Evolutionary conservation across 2,888 invertebrate genomes (phyloP).

Genomic region (Cloeon dipterum): DNA sequence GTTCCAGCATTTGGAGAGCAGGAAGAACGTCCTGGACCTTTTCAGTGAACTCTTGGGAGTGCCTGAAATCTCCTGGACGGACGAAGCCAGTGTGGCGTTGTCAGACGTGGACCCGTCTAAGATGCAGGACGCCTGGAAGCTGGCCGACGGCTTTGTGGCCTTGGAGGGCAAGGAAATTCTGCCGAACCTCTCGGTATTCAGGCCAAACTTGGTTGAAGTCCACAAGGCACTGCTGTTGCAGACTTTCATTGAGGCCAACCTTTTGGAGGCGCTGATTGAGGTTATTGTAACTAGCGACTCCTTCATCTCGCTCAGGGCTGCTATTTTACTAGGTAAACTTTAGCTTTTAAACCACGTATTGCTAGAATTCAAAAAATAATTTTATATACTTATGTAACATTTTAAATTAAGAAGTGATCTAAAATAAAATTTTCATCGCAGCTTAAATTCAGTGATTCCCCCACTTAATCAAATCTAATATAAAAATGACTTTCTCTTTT

Average conservation of each 20-base stretch:
- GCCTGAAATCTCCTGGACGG: constrained; percentile 78
- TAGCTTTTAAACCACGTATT: background rate
- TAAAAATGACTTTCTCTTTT: too few species aligned
- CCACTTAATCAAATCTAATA: too few species aligned
- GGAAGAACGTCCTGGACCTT: constrained; percentile 83
- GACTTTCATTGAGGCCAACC: constrained; percentile 65
- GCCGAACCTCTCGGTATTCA: constrained; percentile 60
- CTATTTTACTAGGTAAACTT: constrained; percentile 50
- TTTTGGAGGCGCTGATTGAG: constrained; percentile 73
- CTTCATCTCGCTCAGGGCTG: constrained; percentile 75
- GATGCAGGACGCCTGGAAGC: constrained; percentile 56
- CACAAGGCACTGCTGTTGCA: constrained; percentile 74
- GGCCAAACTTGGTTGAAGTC: constrained; percentile 77
- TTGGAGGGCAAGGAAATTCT: constrained; percentile 70
- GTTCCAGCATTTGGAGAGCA: constrained; percentile 69
- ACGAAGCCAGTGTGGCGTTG: constrained; percentile 71
- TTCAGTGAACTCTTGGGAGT: constrained; percentile 74
- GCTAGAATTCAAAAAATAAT: background rate
- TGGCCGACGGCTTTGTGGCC: constrained; percentile 86
- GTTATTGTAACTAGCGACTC: constrained; percentile 77
- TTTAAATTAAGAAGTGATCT: too few species aligned
- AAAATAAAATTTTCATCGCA: background rate
- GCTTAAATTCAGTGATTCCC: background rate
- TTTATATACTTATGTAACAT: background rate
- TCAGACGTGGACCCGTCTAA: constrained; percentile 67